Evolutionary conservation across 2,888 invertebrate genomes (phyloP).

Genomic region (Lasioglossum leucozonium): DNA sequence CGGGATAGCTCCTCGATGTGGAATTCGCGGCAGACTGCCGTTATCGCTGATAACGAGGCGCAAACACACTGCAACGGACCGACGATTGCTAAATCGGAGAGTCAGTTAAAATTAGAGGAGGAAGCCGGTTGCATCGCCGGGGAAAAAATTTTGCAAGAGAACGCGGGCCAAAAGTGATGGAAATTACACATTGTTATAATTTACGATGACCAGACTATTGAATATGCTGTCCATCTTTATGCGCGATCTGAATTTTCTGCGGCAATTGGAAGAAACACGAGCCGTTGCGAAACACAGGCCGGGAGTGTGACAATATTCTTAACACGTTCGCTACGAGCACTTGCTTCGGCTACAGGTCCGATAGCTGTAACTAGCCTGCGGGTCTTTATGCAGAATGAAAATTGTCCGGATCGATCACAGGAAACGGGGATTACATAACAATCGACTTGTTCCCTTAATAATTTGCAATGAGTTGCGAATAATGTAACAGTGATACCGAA

Average conservation of each 20-base stretch:
- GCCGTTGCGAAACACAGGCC: background rate
- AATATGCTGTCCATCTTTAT: background rate
- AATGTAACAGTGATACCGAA: too few relatives aligned
- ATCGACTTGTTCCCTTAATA: background rate
- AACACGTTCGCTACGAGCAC: background rate
- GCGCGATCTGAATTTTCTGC: background rate
- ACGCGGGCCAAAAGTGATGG: background rate
- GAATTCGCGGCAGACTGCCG: conserved; percentile 13
- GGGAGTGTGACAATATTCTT: background rate
- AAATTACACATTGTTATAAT: background rate
- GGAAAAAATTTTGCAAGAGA: conserved; percentile 30
- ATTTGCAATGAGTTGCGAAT: too few relatives aligned
- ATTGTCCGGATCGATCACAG: background rate
- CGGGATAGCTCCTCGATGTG: conserved; percentile 16
- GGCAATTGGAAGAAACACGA: background rate
- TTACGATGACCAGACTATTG: background rate
- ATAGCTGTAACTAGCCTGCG: background rate
- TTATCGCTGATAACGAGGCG: conserved; percentile 41
- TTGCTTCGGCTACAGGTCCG: too few relatives aligned
- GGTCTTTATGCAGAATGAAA: background rate
- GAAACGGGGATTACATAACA: background rate
- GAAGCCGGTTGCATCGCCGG: conserved; percentile 17
- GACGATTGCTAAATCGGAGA: conserved; percentile 54
- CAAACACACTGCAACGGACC: background rate
- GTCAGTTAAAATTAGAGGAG: conserved; percentile 54